phyloP scores from a whole-genome alignment of 2,113 vertebrate species.

The Crotalus helleri region DNA sequence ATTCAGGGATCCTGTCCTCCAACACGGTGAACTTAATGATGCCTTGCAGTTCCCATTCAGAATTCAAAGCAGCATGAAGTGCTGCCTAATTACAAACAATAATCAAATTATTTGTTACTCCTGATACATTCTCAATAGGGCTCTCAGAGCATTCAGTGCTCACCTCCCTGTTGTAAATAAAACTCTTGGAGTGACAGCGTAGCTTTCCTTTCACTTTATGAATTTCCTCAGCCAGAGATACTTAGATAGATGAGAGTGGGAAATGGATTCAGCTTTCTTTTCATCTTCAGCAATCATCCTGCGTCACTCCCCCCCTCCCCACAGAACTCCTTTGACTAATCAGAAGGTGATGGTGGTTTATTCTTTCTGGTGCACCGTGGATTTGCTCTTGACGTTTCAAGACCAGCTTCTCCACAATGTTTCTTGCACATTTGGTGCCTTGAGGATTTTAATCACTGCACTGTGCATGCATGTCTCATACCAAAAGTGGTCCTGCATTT shows the following conservation, averaged over 20 bases:
- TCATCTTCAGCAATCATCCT: constrained; percentile 49
- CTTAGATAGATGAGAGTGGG: neutral
- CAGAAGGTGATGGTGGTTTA: constrained; percentile 33
- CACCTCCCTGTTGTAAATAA: neutral
- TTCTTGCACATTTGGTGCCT: constrained; percentile 40
- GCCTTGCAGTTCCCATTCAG: neutral
- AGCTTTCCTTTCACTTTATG: neutral
- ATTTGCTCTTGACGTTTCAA: constrained; percentile 32
- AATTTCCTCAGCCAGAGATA: neutral
- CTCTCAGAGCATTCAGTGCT: neutral
- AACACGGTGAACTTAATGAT: neutral
- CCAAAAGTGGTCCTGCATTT: constrained; percentile 61
- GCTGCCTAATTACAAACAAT: neutral
- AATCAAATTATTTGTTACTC: neutral
- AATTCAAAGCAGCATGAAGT: neutral
- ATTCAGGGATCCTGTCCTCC: neutral
- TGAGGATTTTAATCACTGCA: constrained; percentile 36
- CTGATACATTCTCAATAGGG: neutral
- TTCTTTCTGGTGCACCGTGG: constrained; percentile 32
- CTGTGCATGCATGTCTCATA: constrained; percentile 52
- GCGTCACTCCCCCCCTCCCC: constrained; percentile 38
- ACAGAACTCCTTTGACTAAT: neutral
- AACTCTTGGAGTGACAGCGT: neutral
- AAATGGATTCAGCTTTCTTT: constrained; percentile 7
- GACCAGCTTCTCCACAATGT: constrained; percentile 41